These are phyloP conservation scores for Lethocerus indicus DNA, from an alignment of 1,140 invertebrate species.

Conservation along the genomic window DNA sequence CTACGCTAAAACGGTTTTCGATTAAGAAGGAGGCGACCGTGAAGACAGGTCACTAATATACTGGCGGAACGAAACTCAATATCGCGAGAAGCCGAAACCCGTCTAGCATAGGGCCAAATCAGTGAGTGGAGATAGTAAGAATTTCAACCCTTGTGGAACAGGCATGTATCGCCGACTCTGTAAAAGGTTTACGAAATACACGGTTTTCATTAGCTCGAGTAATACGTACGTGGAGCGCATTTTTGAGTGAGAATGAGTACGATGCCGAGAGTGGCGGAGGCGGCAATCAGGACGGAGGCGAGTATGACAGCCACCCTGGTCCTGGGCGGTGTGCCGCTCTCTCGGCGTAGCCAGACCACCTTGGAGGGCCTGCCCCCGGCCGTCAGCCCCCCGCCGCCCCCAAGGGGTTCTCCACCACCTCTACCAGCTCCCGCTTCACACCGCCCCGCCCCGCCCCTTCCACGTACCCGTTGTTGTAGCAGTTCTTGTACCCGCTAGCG, in stretches of 20 bases:
- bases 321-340: not conserved
- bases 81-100: no score
- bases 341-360: slow-evolving; percentile 9
- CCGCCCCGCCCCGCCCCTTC: not conserved
- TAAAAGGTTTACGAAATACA: no score
- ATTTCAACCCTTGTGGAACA: no score
- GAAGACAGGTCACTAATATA: no score
- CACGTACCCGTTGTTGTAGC: slow-evolving; percentile 7
- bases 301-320: slow-evolving; percentile 8
- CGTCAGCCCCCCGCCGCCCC: slow-evolving; percentile 1
- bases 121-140: no score
- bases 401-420: slow-evolving; percentile 11
- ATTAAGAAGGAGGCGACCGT: no score
- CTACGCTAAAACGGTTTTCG: not conserved
- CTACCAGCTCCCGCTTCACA: slow-evolving; percentile 10
- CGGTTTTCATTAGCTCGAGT: no score
- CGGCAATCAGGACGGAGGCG: slow-evolving; percentile 10
- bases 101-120: no score
- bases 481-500: not conserved
- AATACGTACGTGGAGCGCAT: slow-evolving; percentile 6
- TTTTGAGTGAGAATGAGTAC: slow-evolving; percentile 1
- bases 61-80: no score
- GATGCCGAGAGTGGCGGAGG: slow-evolving; percentile 9
- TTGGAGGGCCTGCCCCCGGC: slow-evolving; percentile 2
- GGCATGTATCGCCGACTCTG: no score